A percentile compares a stretch with the other conserved stretches of the same genome.
phyloP scores from a whole-genome alignment of 2,888 invertebrate genomes.

The Orthosia gracilis region DNA sequence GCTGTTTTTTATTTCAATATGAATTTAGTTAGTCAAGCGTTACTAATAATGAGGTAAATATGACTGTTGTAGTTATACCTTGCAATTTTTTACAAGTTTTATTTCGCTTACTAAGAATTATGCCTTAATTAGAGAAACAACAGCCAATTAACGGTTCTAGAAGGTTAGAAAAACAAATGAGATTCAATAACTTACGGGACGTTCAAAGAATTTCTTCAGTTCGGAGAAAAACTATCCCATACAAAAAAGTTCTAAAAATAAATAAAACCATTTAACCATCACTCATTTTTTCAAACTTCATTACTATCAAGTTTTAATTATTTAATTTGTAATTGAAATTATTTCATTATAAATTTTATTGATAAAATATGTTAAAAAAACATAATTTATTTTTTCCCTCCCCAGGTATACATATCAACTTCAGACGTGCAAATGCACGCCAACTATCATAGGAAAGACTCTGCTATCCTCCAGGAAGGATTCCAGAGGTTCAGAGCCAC shows the following conservation, averaged over 20 bases:
- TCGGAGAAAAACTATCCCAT: background rate
- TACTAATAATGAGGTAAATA: background rate
- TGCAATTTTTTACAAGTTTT: background rate
- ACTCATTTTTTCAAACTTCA: too few relatives aligned
- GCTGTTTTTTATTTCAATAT: conserved; percentile 15
- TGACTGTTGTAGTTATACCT: background rate
- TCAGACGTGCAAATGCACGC: conserved; percentile 99
- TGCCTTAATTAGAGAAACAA: conserved; percentile 3
- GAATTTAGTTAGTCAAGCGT: conserved; percentile 6
- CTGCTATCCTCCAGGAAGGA: conserved; percentile 99
- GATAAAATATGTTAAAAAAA: background rate
- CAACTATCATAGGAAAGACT: conserved; percentile 99
- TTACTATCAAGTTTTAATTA: too few relatives aligned
- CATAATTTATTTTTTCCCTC: background rate
- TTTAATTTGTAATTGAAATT: too few relatives aligned
- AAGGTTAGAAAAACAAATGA: background rate
- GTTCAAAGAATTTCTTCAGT: background rate
- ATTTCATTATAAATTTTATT: background rate
- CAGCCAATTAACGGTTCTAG: conserved; percentile 24
- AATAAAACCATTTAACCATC: background rate
- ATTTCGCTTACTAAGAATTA: background rate
- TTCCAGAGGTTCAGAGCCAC: conserved; percentile 99
- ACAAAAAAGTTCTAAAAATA: background rate
- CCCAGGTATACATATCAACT: conserved; percentile 98
- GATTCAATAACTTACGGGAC: background rate